Conservation (phyloP, 37 sponge, comb jelly and placozoan genomes). For the Mnemiopsis leidyi region DNA sequence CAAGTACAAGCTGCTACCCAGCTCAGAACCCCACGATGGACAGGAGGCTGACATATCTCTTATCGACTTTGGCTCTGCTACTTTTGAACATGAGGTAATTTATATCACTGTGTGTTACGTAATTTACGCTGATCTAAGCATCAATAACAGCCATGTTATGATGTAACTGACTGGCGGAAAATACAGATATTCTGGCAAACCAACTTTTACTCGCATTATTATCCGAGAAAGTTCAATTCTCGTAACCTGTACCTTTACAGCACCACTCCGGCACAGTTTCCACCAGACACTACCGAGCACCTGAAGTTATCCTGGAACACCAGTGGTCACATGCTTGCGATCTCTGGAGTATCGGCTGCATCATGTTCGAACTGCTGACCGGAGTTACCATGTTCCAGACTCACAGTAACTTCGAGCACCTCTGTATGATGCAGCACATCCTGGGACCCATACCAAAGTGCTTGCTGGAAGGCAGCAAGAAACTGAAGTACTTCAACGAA, state of each 20-base stretch:
- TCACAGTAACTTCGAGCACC: constrained; percentile 95
- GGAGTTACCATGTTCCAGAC: constrained; percentile 96
- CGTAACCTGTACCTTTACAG: too few relatives aligned
- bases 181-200: too few relatives aligned
- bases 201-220: too few relatives aligned
- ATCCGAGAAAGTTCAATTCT: too few relatives aligned
- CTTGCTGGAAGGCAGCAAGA: constrained; percentile 71
- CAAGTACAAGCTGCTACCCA: constrained; percentile 67
- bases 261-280: constrained; percentile 95
- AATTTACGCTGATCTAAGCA: too few relatives aligned
- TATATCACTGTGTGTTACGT: too few relatives aligned
- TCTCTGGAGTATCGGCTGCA: constrained; percentile 98
- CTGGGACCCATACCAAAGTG: constrained; percentile 82
- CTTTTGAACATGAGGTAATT: constrained; percentile 89
- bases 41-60: constrained; percentile 68
- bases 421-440: constrained; percentile 97
- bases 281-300: constrained; percentile 91
- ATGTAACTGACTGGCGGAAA: too few relatives aligned
- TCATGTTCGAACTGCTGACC: constrained; percentile 96
- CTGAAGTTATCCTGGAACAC: constrained; percentile 72
- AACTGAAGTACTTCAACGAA: constrained; percentile 42
- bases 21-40: constrained; percentile 73
- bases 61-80: constrained; percentile 99
- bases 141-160: too few relatives aligned
- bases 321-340: constrained; percentile 99